phyloP scores from a whole-genome alignment of 2,113 vertebrate species.

The Pollimyrus isidori region DNA sequence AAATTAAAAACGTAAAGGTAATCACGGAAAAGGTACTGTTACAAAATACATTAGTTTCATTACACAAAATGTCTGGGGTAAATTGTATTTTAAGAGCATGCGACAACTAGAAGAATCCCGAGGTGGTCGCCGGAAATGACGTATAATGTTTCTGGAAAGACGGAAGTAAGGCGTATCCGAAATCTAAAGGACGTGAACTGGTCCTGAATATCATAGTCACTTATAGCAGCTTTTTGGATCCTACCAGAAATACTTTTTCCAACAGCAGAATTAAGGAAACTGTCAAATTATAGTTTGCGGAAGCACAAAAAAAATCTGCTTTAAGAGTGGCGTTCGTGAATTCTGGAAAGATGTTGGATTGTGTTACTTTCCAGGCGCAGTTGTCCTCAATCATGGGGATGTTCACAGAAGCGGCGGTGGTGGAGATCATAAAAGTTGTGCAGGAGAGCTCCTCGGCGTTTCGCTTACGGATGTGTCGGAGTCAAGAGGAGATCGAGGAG shows the following conservation, averaged over 20 bases:
- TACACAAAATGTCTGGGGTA: background rate
- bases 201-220: background rate
- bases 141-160: background rate
- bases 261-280: background rate
- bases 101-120: background rate
- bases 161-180: background rate
- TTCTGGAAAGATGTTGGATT: background rate
- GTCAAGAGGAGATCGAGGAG: conserved; percentile 6
- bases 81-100: background rate
- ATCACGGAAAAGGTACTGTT: background rate
- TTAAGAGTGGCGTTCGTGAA: background rate
- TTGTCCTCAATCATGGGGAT: conserved; percentile 12
- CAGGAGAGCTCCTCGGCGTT: conserved; percentile 4
- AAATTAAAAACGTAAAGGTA: background rate
- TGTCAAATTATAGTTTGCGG: background rate
- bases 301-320: background rate
- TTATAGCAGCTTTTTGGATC: background rate
- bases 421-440: conserved; percentile 9
- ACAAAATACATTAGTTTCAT: background rate
- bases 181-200: background rate
- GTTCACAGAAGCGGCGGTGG: background rate
- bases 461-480: background rate
- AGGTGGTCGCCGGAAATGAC: background rate
- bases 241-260: background rate
- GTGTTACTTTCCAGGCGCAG: background rate